phyloP scores from a whole-genome alignment of 2,797 vertebrate species.

The Hirundo rustica region DNA sequence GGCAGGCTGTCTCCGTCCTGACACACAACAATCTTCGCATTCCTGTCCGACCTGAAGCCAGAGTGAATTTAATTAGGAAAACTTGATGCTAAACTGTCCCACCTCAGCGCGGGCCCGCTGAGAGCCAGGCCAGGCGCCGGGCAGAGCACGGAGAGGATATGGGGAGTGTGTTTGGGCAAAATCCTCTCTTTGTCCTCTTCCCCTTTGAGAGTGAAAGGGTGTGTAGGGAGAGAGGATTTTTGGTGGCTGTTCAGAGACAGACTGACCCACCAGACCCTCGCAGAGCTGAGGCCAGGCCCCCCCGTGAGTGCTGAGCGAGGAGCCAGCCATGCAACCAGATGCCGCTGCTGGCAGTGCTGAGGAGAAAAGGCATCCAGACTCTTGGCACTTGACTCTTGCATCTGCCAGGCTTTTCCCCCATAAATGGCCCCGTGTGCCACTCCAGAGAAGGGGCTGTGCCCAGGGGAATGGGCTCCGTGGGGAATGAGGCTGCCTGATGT shows the following conservation, averaged over 20 bases:
- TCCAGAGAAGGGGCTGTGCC: background rate
- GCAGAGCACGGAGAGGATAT: no score
- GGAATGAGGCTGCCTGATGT: no score
- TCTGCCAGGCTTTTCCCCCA: conserved; percentile 29
- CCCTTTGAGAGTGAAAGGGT: background rate
- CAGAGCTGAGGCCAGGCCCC: background rate
- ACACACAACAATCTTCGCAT: background rate
- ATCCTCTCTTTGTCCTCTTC: background rate
- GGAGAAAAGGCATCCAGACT: conserved; percentile 15
- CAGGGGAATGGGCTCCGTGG: background rate
- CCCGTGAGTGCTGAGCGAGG: background rate
- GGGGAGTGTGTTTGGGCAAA: background rate
- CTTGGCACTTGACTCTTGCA: conserved; percentile 54
- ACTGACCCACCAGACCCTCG: conserved; percentile 3
- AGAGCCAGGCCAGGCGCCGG: background rate
- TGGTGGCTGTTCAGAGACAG: background rate
- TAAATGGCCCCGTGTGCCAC: background rate
- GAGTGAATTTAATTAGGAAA: conserved; percentile 10
- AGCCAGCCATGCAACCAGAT: conserved; percentile 50
- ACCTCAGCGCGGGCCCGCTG: background rate
- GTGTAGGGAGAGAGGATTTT: background rate
- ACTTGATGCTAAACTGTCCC: background rate
- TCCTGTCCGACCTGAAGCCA: conserved; percentile 13
- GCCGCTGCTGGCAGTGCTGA: conserved; percentile 40
- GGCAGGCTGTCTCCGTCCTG: conserved; percentile 37